A percentile compares a stretch with the other conserved stretches of the same genome.
phyloP scores from a whole-genome alignment of 2,113 vertebrate genomes.

The Bubo blakistoni region DNA sequence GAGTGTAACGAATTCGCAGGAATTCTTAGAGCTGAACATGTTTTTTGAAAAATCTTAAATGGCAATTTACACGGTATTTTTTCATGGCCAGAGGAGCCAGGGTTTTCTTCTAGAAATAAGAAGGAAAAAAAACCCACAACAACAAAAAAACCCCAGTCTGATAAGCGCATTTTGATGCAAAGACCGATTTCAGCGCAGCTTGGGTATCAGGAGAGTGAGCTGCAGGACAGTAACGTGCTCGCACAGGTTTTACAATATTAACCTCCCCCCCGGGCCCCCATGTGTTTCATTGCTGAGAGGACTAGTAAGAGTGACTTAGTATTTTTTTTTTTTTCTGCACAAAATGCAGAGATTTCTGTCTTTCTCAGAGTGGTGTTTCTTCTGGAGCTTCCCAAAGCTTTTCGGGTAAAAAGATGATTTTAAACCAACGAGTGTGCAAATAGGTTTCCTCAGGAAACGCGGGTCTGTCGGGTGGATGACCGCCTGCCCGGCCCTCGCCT shows the following conservation, averaged over 20 bases:
- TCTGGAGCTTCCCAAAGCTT: neutral
- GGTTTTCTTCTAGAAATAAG: slow-evolving; percentile 11
- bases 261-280: too few relatives aligned
- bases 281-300: neutral
- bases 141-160: neutral
- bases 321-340: neutral
- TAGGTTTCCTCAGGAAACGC: neutral
- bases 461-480: fast-evolving
- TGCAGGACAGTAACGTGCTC: neutral
- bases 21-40: slow-evolving; percentile 25
- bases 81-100: neutral
- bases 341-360: neutral
- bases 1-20: slow-evolving; percentile 49
- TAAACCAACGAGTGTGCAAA: neutral
- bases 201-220: neutral
- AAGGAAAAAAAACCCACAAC: too few relatives aligned
- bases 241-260: neutral
- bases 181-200: neutral
- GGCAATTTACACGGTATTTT: slow-evolving; percentile 9
- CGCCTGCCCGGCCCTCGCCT: fast-evolving
- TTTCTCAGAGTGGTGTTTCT: neutral
- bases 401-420: neutral
- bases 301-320: neutral
- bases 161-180: neutral
- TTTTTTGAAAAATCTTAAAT: neutral